phyloP scores from a whole-genome alignment of 2,888 invertebrate species.

The Anodontia alba region DNA sequence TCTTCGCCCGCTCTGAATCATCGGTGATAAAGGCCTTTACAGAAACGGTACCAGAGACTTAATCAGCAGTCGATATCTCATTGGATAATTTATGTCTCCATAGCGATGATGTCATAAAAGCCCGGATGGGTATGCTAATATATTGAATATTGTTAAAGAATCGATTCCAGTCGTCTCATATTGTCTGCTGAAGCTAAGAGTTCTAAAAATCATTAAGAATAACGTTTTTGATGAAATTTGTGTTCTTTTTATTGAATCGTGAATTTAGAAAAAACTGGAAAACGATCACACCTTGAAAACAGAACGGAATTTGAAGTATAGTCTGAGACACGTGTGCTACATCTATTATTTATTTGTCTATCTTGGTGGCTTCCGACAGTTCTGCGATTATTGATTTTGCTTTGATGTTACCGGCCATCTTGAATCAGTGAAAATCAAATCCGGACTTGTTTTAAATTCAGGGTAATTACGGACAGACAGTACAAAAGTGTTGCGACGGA shows the following conservation, averaged over 20 bases:
- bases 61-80: slow-evolving; percentile 26
- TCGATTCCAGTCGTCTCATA: slow-evolving; percentile 44
- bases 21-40: not conserved
- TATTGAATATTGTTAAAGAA: slow-evolving; percentile 14
- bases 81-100: slow-evolving; percentile 73
- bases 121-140: slow-evolving; percentile 51
- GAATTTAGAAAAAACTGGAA: not conserved
- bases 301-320: no score
- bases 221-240: not conserved
- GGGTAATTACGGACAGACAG: no score
- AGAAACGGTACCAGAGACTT: not conserved
- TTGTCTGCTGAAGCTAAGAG: slow-evolving; percentile 45
- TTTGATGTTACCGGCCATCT: not conserved
- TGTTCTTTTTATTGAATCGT: not conserved
- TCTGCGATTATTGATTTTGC: not conserved
- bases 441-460: not conserved
- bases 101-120: slow-evolving; percentile 76
- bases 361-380: not conserved
- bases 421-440: not conserved
- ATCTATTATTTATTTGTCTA: no score
- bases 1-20: not conserved
- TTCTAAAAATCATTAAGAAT: slow-evolving; percentile 18
- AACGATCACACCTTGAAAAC: no score
- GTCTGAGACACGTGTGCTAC: no score
- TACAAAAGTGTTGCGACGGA: not conserved